phyloP scores from a whole-genome alignment of 2,888 invertebrate genomes.

The Galerucella pusilla region DNA sequence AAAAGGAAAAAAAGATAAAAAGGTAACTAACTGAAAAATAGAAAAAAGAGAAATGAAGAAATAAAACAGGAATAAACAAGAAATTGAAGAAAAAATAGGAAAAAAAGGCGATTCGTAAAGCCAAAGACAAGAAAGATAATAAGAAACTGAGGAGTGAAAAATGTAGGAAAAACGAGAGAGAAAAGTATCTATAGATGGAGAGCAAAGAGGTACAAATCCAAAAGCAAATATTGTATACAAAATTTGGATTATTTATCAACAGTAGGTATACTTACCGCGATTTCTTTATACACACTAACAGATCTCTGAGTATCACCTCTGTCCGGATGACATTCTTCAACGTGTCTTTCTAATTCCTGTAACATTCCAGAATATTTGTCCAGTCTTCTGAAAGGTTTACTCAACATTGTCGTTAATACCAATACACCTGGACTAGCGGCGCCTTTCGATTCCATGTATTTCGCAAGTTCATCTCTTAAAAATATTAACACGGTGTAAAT shows the following conservation, averaged over 20 bases:
- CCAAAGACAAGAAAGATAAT: too few species aligned
- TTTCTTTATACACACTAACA: constrained; percentile 93
- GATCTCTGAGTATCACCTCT: constrained; percentile 97
- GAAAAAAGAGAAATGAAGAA: too few species aligned
- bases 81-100: too few species aligned
- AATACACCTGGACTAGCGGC: constrained; percentile 88
- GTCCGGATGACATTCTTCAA: constrained; percentile 95
- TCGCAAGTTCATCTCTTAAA: constrained; percentile 81
- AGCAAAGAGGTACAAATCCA: too few species aligned
- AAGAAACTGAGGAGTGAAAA: too few species aligned
- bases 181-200: too few species aligned
- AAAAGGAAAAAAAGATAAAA: too few species aligned
- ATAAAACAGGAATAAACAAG: too few species aligned
- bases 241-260: constrained; percentile 7
- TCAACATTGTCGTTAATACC: constrained; percentile 91
- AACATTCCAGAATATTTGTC: constrained; percentile 95
- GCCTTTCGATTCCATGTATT: constrained; percentile 89
- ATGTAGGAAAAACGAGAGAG: too few species aligned
- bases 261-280: constrained; percentile 76
- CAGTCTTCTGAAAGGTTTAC: constrained; percentile 93
- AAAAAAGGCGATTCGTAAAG: too few species aligned
- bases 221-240: background rate
- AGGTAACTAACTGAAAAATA: too few species aligned
- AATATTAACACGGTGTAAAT: background rate
- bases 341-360: constrained; percentile 94